phyloP scores from a whole-genome alignment of 2,113 vertebrate genomes.

The Cettia cetti region DNA sequence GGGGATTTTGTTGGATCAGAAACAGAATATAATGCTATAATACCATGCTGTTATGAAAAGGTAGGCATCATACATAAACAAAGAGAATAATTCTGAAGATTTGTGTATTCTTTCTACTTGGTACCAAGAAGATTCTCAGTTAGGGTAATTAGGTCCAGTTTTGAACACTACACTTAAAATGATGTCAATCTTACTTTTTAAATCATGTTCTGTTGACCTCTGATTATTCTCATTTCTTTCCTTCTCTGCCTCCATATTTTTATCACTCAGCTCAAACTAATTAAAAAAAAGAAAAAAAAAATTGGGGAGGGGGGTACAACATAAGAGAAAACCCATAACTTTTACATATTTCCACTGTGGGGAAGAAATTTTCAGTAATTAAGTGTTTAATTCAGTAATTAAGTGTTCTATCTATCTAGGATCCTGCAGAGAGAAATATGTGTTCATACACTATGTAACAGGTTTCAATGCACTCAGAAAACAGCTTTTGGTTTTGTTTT shows the following conservation, averaged over 20 bases:
- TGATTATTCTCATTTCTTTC: neutral
- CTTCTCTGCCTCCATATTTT: neutral
- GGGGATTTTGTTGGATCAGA: neutral
- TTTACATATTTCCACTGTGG: neutral
- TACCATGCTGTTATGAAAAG: neutral
- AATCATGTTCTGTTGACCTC: neutral
- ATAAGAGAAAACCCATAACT: neutral
- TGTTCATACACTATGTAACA: neutral
- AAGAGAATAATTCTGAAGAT: neutral
- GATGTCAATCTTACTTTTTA: neutral
- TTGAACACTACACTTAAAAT: neutral
- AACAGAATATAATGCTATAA: neutral
- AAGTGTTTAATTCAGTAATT: neutral
- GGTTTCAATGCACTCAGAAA: neutral
- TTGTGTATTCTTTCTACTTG: neutral
- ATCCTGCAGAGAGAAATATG: neutral
- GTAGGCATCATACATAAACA: neutral
- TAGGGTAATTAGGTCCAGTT: neutral
- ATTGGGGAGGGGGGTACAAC: rapidly evolving
- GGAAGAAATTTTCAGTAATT: neutral
- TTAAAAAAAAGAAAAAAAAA: rapidly evolving
- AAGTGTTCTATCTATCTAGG: neutral
- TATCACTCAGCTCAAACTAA: neutral
- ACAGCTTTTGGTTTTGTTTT: neutral
- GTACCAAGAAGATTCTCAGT: neutral